A percentile compares a stretch with the other conserved stretches of the same genome.
phyloP scores from a whole-genome alignment of 1,140 invertebrate genomes.

The Sycobia sp. region DNA sequence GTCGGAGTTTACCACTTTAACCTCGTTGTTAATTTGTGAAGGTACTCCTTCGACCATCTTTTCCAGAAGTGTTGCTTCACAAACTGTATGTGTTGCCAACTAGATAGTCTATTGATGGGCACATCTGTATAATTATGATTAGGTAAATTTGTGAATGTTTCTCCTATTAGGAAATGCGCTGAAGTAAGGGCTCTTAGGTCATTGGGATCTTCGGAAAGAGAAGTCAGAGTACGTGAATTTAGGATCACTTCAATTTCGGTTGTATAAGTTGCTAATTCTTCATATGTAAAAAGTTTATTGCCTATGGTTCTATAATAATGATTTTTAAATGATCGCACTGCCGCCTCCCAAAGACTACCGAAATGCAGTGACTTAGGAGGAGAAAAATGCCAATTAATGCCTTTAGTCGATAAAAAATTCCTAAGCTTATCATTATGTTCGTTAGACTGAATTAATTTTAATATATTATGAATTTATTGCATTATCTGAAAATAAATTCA shows the following conservation, averaged over 20 bases:
- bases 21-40: neutral
- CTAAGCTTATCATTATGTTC: neutral
- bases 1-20: neutral
- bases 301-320: no score
- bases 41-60: no score
- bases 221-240: neutral
- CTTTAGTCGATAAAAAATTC: neutral
- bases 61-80: no score
- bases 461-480: neutral
- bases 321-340: no score
- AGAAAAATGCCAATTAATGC: neutral
- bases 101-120: slow-evolving; percentile 29
- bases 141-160: no score
- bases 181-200: no score
- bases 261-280: no score
- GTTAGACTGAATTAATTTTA: slow-evolving; percentile 36
- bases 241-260: slow-evolving; percentile 20
- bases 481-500: neutral
- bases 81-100: neutral
- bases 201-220: no score
- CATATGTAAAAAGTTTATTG: no score
- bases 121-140: no score
- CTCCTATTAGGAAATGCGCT: slow-evolving; percentile 14
- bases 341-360: no score
- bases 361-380: no score